Evolutionary conservation across 2,113 vertebrate species (phyloP), one percentile per base, ranked within the genome.

Genomic region (Notechis scutatus): DNA sequence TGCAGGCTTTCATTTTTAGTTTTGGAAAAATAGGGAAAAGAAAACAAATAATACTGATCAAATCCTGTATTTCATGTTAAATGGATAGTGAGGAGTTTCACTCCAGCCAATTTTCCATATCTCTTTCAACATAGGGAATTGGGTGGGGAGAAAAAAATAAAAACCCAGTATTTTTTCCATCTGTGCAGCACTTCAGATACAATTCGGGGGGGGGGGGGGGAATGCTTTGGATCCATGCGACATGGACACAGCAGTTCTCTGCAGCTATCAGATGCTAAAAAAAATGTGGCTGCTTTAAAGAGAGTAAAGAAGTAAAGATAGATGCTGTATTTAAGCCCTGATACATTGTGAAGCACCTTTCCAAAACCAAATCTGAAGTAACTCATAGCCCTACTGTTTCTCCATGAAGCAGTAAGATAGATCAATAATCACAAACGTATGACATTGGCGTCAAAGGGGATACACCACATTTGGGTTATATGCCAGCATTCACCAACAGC

Each of bases 41-140:
- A 96, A 96, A 96, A 93, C 45, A 96, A 89, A 95, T 1, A 6
- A 95, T 97, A 98, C 97, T 97, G 98, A 95, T 97, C 97, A 96
- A 98, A 59, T 95, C 97, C 91, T 96, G 96, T 94, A 94, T 97
- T 96, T 97, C 96, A 97, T 95, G 95, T 94, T 18, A 93, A 96
- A 94, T 96, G 96, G 95, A 95, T 0, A 90, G 95, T 95, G 94
- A 96, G 92, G 92, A 95, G 91, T 96, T 96, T 97, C 96, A 97
- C 96, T 98, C 96, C 96, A 96, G 95, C 95, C 96, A 95, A 94
- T 93, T 97, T 95, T 95, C 95, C 92, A 87, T 74, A 92, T 94
- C 87, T 95, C 93, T 96, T 29, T 85, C 92, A 91, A 94, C n/a
- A 93, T 42, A 91, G 93, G 96, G 94, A 95, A 96, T 20, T 8